These are phyloP conservation scores for Falco biarmicus DNA, from an alignment of 2,797 vertebrate genomes.

Conservation along the genomic window DNA sequence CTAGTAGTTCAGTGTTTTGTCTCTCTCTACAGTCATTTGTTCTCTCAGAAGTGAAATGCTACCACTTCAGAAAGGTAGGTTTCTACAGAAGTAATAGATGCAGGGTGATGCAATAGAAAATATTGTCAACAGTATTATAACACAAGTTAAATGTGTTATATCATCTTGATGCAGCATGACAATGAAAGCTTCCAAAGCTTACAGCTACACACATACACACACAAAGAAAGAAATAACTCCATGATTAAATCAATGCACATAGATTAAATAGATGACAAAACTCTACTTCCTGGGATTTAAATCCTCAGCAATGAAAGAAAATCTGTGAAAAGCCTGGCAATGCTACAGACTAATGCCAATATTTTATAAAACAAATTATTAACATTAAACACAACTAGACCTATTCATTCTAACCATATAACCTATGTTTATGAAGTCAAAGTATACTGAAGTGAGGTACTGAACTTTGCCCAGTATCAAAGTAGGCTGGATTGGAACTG, in stretches of 20 bases:
- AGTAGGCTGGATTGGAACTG: neutral
- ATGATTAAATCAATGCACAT: neutral
- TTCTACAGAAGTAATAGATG: neutral
- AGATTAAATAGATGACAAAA: neutral
- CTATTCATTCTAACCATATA: neutral
- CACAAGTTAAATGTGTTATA: neutral
- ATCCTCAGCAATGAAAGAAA: neutral
- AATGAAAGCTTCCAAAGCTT: neutral
- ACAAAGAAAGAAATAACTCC: neutral
- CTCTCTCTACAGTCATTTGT: neutral
- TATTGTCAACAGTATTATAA: neutral
- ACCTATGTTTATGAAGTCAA: neutral
- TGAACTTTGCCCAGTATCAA: neutral
- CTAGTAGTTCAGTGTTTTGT: neutral
- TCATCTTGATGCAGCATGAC: neutral
- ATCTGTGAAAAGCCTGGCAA: neutral
- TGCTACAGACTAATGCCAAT: neutral
- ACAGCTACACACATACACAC: accelerated
- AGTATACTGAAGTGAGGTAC: neutral
- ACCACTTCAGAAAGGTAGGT: neutral
- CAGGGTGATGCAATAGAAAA: neutral
- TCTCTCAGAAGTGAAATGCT: neutral
- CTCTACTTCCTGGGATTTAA: neutral
- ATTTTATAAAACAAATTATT: neutral
- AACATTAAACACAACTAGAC: neutral